A percentile compares a stretch with the other conserved stretches of the same genome.
Evolutionary conservation across 2,888 invertebrate species (phyloP).

Genomic region (Leptura quadrifasciata): DNA sequence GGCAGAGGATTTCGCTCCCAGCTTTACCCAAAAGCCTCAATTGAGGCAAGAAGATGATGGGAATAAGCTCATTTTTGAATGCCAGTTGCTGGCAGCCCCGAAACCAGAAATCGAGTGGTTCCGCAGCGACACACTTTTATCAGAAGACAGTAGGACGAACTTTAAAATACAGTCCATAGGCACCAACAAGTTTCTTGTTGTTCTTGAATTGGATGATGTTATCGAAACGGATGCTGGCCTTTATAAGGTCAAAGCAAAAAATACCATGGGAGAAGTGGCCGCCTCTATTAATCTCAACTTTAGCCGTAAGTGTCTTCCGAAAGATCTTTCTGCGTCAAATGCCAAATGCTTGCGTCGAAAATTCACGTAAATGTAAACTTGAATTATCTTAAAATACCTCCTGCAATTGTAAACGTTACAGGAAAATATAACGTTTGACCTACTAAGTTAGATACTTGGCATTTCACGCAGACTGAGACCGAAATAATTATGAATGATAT

Average conservation of each 20-base stretch:
- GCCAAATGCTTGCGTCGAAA: slow-evolving; percentile 15
- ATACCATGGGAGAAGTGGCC: slow-evolving; percentile 97
- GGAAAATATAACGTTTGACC: slow-evolving; percentile 27
- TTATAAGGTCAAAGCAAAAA: slow-evolving; percentile 97
- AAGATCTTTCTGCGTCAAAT: neutral
- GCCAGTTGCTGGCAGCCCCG: slow-evolving; percentile 90
- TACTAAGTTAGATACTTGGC: slow-evolving; percentile 30
- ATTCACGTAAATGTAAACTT: neutral
- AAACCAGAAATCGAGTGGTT: slow-evolving; percentile 95
- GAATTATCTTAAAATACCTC: slow-evolving; percentile 21
- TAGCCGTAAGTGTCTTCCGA: slow-evolving; percentile 89
- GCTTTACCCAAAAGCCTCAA: slow-evolving; percentile 98
- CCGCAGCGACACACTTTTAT: slow-evolving; percentile 89
- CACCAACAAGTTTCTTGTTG: slow-evolving; percentile 91
- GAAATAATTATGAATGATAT: slow-evolving; percentile 26
- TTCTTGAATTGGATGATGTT: slow-evolving; percentile 95
- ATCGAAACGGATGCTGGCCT: slow-evolving; percentile 96
- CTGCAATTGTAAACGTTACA: neutral
- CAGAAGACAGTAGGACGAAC: slow-evolving; percentile 89
- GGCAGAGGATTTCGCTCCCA: slow-evolving; percentile 97
- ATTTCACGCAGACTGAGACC: neutral
- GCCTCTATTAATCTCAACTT: slow-evolving; percentile 98
- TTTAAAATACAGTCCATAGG: slow-evolving; percentile 92
- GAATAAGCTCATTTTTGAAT: slow-evolving; percentile 95
- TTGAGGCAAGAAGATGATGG: slow-evolving; percentile 97